phyloP scores from a whole-genome alignment of 1,140 invertebrate species.

The Zaprionus lachaisei region DNA sequence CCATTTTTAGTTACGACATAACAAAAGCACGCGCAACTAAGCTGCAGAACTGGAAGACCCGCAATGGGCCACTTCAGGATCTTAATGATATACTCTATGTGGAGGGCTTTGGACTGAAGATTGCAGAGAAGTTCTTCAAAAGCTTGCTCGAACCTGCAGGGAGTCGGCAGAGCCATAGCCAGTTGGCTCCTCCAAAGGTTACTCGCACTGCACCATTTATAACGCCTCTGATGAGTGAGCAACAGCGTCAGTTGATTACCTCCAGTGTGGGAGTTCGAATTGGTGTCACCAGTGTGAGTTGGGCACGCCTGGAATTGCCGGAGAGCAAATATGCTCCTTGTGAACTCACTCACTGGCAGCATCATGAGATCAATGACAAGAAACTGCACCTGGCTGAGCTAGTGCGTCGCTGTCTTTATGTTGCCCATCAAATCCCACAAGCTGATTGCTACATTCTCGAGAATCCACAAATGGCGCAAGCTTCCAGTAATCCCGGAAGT shows the following conservation, averaged over 20 bases:
- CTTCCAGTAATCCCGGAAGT: conserved; percentile 70
- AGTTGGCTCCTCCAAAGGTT: conserved; percentile 11
- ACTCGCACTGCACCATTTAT: conserved; percentile 55
- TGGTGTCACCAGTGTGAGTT: conserved; percentile 74
- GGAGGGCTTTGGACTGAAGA: conserved; percentile 75
- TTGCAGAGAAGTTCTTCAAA: conserved; percentile 66
- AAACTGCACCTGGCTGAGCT: conserved; percentile 75
- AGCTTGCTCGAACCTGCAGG: conserved; percentile 52
- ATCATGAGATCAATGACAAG: conserved; percentile 78
- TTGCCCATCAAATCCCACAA: conserved; percentile 66
- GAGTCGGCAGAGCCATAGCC: neutral
- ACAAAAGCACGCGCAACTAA: conserved; percentile 66
- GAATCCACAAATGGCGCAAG: conserved; percentile 75
- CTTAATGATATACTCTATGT: conserved; percentile 66
- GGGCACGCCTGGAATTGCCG: conserved; percentile 66
- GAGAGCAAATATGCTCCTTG: conserved; percentile 27
- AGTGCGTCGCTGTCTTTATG: conserved; percentile 65
- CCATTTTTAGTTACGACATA: conserved; percentile 68
- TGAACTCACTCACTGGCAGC: conserved; percentile 70
- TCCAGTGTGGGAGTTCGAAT: conserved; percentile 74
- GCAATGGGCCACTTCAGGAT: conserved; percentile 60
- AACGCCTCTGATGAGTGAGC: conserved; percentile 62
- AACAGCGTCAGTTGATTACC: conserved; percentile 32
- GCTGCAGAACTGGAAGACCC: conserved; percentile 59
- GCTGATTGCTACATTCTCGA: conserved; percentile 81